Percentiles rank a stretch among this genome's conserved stretches.
Conservation (phyloP, 2,888 invertebrate species). For the Crocallis elinguaria region DNA sequence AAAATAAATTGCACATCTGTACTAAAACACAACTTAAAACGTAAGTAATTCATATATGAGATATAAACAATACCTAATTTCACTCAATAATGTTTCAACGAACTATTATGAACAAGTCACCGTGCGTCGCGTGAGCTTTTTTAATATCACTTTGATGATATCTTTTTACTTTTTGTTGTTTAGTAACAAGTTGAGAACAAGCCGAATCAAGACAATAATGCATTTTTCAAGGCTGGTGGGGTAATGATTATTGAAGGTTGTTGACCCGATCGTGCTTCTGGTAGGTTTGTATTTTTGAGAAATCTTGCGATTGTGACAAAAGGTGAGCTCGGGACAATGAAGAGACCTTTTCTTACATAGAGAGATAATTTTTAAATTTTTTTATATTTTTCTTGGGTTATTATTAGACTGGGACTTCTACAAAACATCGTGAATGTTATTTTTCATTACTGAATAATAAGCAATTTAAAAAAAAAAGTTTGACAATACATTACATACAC, state of each 20-base stretch:
- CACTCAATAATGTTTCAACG: constrained; percentile 44
- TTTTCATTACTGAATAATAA: too few relatives aligned
- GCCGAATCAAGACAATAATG: constrained; percentile 79
- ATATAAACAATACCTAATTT: neutral
- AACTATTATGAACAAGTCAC: constrained; percentile 59
- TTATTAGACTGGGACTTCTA: too few relatives aligned
- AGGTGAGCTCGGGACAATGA: constrained; percentile 5
- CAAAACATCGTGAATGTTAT: too few relatives aligned
- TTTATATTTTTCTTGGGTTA: too few relatives aligned
- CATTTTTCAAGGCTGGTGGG: constrained; percentile 79
- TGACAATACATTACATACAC: too few relatives aligned
- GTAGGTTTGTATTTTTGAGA: constrained; percentile 45
- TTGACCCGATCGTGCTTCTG: constrained; percentile 70
- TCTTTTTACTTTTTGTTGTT: constrained; percentile 69
- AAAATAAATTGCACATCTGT: too few relatives aligned
- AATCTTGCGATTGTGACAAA: constrained; percentile 55
- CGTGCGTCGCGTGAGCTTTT: constrained; percentile 70
- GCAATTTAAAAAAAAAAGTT: too few relatives aligned
- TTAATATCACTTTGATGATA: constrained; percentile 75
- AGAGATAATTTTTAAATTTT: too few relatives aligned
- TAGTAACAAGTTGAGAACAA: constrained; percentile 81
- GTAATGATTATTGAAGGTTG: constrained; percentile 81
- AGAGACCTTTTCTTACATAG: too few relatives aligned
- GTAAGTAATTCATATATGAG: too few relatives aligned
- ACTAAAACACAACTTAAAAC: too few relatives aligned